Evolutionary conservation across 2,113 vertebrate species (phyloP), one percentile per base, ranked within the genome.

Genomic region (Carassius auratus): DNA sequence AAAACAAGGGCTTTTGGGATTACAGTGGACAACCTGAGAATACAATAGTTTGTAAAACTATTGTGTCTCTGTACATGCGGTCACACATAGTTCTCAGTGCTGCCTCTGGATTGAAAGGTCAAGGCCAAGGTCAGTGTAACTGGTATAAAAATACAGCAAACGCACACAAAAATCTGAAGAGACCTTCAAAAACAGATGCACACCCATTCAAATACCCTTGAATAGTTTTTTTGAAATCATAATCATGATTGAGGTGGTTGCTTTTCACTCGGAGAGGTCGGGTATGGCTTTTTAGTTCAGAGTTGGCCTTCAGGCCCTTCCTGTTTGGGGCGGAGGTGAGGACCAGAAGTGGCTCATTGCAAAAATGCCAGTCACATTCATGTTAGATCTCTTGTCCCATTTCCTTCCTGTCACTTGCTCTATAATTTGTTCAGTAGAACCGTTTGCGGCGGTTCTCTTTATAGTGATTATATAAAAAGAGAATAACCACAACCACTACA

Each of bases 361-460:
- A 30, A 45, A 73, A 42, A 15, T 30, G 77, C 66, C 76, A 79
- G 45, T 85, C 83, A 57, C 42, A 57, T 23, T 55, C 30, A 71
- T 5, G 10, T 26, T 52, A 14, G 42, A 69, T 55, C 84, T 48
- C 33, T 55, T 17, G 3, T 64, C 17, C 38, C 50, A 38, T 45
- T 42, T 52, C 23, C 62, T 33, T 26, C 50, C 50, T 5, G 23
- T 66, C 33, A 21, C 42, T 26, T 55, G 61, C 38, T 12, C 23
- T 45, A 52, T 42, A 1, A 23, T n/a, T 48, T 26, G n/a, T 61
- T 99, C 95, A 99, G 75, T 98, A 99, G 93, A 99, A 99, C n/a
- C 96, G 97, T 17, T 99, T 99, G 83, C 97, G 94, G 88, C 95
- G 96, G 92, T 97, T 96, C 68, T 98, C 96, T 90, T 97, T 98